Percentiles rank a stretch among this genome's conserved stretches.
These are phyloP conservation scores for Scomberomorus guttatus DNA, from an alignment of 2,797 vertebrate species.

Conservation along the genomic window DNA sequence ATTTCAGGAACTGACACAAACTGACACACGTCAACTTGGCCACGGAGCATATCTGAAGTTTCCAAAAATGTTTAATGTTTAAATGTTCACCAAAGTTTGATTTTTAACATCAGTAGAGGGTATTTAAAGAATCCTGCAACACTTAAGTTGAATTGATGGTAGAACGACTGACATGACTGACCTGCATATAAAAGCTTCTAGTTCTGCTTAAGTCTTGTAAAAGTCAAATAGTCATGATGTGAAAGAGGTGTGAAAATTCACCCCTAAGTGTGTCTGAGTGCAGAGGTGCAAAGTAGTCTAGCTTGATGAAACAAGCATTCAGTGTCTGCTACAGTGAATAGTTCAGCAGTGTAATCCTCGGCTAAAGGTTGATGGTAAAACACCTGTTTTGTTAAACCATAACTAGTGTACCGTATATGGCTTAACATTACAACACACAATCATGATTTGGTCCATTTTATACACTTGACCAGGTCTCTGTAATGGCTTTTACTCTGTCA, in stretches of 20 bases:
- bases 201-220: not conserved
- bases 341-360: conserved; percentile 24
- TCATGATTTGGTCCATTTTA: not conserved
- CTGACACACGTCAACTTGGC: not conserved
- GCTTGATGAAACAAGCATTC: not conserved
- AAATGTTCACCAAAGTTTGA: no score
- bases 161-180: not conserved
- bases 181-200: not conserved
- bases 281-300: not conserved
- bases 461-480: not conserved
- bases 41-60: not conserved
- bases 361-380: conserved; percentile 44
- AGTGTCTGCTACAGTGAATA: not conserved
- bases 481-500: not conserved
- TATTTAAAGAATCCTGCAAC: not conserved
- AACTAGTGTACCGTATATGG: not conserved
- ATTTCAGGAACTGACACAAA: conserved; percentile 20
- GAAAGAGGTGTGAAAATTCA: conserved; percentile 5
- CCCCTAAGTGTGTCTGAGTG: conserved; percentile 9
- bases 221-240: not conserved
- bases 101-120: not conserved
- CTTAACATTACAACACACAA: not conserved
- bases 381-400: conserved; percentile 1
- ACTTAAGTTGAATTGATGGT: not conserved
- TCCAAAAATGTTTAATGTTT: not conserved